Evolutionary conservation across 2,888 invertebrate genomes (phyloP), one percentile per base, ranked within the genome.

Genomic region (Drosophila meridiana): DNA sequence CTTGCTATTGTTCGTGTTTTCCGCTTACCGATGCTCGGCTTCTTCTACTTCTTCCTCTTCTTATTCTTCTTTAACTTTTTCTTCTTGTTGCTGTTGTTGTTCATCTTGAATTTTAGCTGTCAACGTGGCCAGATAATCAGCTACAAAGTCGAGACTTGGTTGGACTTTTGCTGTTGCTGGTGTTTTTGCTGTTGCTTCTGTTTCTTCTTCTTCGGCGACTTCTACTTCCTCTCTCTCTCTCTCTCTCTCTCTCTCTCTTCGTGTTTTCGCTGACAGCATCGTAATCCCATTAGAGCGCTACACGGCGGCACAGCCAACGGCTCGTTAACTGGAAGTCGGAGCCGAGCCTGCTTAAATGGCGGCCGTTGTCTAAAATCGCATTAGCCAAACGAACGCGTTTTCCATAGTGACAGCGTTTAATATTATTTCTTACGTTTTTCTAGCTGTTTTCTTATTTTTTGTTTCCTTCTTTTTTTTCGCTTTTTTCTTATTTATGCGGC

Each of bases 121-220:
- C 83, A 82, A 73, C 85, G 61, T 62, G 68, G 80, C 57, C 78
- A 80, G 86, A 84, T 87, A 84, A 87, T 85, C 86, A 76, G 88
- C 76, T 66, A 69, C 60, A 74, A 75, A 71, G 79, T 75, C 70
- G 65, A 57, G 69, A 71, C 73, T 64, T 60, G 60, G 32, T 34
- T 26, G 52, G 71, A 73, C 75, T 66, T 63, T 43, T 57, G 43
- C 58, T n/a, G n/a, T 45, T 58, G 7, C 13, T 26, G 36, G 3
- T 8, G 55, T 30, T 11, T 4, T 38, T 6, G 36, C 53, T 53
- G 5, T 8, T 38, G 14, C 48, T 63, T 34, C 52, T 6, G 14
- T 3, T 13, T 47, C 62, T 50, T 20, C 13, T 14, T 20, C 20
- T n/a, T 11, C 4, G 3, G 13, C 47, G 13, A 14, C 62, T 47